Percentiles rank a stretch among this genome's conserved stretches.
phyloP scores from a whole-genome alignment of 2,888 invertebrate genomes.

The Eupithecia exiguata region DNA sequence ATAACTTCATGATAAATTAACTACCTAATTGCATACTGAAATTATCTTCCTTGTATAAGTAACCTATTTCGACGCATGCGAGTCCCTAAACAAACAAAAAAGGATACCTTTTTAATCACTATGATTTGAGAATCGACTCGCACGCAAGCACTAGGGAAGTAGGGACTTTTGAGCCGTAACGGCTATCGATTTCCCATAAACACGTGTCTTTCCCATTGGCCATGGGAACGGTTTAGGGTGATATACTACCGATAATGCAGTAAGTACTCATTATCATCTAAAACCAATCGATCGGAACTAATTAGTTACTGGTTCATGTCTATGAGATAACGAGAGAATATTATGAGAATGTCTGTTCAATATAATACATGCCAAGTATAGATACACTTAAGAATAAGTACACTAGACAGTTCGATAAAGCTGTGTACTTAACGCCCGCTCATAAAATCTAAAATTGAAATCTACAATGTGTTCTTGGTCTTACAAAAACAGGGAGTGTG shows the following conservation, averaged over 20 bases:
- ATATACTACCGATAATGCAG: conserved; percentile 51
- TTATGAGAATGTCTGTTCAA: conserved; percentile 34
- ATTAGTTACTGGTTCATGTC: conserved; percentile 27
- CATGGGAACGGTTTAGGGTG: conserved; percentile 79
- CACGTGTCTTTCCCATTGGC: conserved; percentile 55
- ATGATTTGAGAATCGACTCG: conserved; percentile 1
- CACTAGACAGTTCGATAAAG: conserved; percentile 28
- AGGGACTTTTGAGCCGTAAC: conserved; percentile 40
- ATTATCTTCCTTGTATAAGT: not conserved
- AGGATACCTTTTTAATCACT: not conserved
- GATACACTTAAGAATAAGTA: conserved; percentile 34
- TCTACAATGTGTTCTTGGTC: conserved; percentile 12
- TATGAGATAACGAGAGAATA: conserved; percentile 30
- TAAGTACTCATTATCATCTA: conserved; percentile 67
- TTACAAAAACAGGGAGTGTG: conserved; percentile 1
- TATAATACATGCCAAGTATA: conserved; percentile 36
- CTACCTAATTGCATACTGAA: not conserved
- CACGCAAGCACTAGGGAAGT: conserved; percentile 19
- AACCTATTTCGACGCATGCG: not conserved
- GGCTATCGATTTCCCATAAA: conserved; percentile 50
- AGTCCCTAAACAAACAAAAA: not conserved
- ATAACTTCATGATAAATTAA: not conserved
- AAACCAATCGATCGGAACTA: conserved; percentile 50
- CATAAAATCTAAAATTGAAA: conserved; percentile 25
- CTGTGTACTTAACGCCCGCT: conserved; percentile 30